A percentile compares a stretch with the other conserved stretches of the same genome.
Evolutionary conservation across 2,888 invertebrate genomes (phyloP).

Genomic region (Rhogogaster chlorosoma): DNA sequence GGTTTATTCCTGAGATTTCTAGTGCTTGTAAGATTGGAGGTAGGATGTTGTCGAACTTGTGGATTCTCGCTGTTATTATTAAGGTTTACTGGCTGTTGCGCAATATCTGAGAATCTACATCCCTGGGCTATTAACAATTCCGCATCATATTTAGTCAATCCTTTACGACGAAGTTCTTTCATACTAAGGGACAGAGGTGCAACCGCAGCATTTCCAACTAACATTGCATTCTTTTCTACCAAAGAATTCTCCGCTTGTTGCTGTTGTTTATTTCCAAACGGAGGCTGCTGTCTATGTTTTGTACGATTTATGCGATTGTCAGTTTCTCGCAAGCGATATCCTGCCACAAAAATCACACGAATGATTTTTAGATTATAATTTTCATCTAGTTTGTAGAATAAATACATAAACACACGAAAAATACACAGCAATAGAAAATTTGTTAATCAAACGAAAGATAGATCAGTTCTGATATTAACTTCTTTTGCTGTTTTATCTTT

Average conservation of each 20-base stretch:
- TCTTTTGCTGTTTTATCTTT: not conserved
- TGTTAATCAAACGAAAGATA: not conserved
- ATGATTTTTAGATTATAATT: not conserved
- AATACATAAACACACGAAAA: conserved; percentile 5
- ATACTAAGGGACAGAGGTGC: conserved; percentile 86
- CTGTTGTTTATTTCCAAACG: conserved; percentile 68
- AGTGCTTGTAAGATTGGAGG: conserved; percentile 67
- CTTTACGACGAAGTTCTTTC: conserved; percentile 91
- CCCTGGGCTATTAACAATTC: conserved; percentile 92
- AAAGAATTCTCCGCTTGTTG: conserved; percentile 69
- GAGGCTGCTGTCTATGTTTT: conserved; percentile 81
- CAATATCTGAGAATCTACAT: conserved; percentile 85
- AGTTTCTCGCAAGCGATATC: conserved; percentile 95
- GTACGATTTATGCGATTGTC: conserved; percentile 95
- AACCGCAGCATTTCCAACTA: conserved; percentile 75
- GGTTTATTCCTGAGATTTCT: conserved; percentile 75
- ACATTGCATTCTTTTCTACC: conserved; percentile 71
- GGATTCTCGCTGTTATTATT: conserved; percentile 45
- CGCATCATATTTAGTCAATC: conserved; percentile 93
- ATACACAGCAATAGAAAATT: not conserved
- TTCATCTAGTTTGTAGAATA: not conserved
- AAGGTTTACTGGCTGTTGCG: conserved; percentile 62
- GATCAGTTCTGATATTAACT: not conserved
- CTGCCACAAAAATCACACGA: conserved; percentile 74
- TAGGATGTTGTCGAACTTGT: conserved; percentile 66